Conservation (phyloP, 2,888 invertebrate genomes). For the Caenorhabditis auriculariae region DNA sequence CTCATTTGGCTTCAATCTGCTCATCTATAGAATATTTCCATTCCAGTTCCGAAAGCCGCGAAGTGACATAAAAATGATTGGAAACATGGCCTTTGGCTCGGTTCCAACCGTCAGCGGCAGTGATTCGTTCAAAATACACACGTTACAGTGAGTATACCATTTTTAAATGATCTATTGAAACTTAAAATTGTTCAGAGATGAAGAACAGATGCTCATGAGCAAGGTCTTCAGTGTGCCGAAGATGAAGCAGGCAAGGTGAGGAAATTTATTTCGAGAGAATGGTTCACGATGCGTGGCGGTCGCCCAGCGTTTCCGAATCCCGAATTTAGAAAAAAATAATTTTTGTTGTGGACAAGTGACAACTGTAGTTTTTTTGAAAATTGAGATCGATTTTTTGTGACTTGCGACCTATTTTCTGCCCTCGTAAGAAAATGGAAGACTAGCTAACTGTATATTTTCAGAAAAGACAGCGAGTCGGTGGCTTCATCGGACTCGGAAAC, state of each 20-base stretch:
- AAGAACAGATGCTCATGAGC: constrained; percentile 40
- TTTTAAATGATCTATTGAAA: neutral
- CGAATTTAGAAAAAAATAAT: too few species aligned
- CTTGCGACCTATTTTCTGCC: too few species aligned
- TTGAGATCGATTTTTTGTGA: too few species aligned
- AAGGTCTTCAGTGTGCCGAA: constrained; percentile 44
- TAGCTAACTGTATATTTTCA: too few species aligned
- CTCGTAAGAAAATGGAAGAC: too few species aligned
- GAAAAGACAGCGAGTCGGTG: too few species aligned
- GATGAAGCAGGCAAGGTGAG: neutral
- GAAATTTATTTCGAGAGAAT: neutral
- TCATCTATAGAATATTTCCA: too few species aligned
- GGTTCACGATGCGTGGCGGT: too few species aligned
- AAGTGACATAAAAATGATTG: constrained; percentile 22
- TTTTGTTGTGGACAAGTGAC: too few species aligned
- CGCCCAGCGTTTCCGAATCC: too few species aligned
- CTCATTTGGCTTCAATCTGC: too few species aligned
- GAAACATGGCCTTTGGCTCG: constrained; percentile 51
- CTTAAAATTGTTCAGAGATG: constrained; percentile 32
- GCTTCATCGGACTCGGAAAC: constrained; percentile 45
- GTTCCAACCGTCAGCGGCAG: constrained; percentile 31
- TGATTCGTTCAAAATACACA: constrained; percentile 53
- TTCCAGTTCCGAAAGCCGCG: constrained; percentile 18
- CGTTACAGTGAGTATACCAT: constrained; percentile 34
- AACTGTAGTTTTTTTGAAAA: too few species aligned